Evolutionary conservation across 1,140 invertebrate genomes (phyloP).

Genomic region (Drosophila grimshawi): DNA sequence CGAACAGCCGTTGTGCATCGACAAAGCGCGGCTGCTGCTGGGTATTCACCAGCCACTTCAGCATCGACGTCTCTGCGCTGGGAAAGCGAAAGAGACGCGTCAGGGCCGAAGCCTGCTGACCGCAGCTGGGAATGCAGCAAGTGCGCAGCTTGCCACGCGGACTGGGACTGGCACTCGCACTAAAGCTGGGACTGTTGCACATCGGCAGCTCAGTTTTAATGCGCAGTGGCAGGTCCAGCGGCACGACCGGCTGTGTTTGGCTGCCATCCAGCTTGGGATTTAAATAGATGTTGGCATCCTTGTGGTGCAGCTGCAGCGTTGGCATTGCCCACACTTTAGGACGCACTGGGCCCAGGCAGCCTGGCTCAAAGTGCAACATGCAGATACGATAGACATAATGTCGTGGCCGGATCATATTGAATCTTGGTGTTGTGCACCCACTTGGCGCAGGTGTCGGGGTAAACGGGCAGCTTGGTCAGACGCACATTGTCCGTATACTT

Average conservation of each 20-base stretch:
- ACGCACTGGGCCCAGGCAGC: constrained; percentile 49
- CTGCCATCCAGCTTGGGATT: constrained; percentile 34
- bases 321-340: constrained; percentile 64
- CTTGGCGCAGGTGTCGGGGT: constrained; percentile 32
- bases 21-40: constrained; percentile 60
- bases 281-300: constrained; percentile 51
- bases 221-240: constrained; percentile 32
- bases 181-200: constrained; percentile 33
- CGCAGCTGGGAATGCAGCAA: constrained; percentile 65
- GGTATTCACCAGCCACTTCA: constrained; percentile 70
- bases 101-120: constrained; percentile 35
- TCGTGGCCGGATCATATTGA: constrained; percentile 33
- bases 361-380: constrained; percentile 65
- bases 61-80: constrained; percentile 38
- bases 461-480: constrained; percentile 42
- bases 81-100: constrained; percentile 66
- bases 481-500: constrained; percentile 47
- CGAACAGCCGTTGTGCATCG: constrained; percentile 52
- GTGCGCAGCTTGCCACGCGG: constrained; percentile 54
- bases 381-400: constrained; percentile 66
- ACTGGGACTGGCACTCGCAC: constrained; percentile 58
- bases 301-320: constrained; percentile 62
- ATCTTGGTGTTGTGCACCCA: constrained; percentile 67
- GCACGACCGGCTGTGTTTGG: not conserved
- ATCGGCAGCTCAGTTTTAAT: constrained; percentile 51